Base-by-base conservation (phyloP, 2,797 vertebrate species). In the Micromesistius poutassou region DNA sequence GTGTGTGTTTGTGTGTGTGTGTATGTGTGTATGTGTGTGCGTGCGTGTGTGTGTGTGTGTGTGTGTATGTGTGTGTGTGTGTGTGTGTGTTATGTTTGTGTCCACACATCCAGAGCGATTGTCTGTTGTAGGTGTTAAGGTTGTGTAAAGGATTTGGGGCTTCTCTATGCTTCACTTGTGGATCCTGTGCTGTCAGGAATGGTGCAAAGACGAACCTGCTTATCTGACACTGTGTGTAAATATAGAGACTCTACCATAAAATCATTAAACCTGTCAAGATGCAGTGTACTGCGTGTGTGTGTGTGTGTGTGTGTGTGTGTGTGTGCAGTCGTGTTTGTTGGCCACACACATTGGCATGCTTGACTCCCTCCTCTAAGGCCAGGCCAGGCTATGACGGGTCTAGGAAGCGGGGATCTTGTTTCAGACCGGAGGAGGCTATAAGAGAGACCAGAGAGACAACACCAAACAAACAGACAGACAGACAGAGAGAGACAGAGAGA, bases 391-490 rank as follows among this genome's bases (percentile, higher is more conserved):
- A 80, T 90, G 92, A 91, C 83, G 81, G 88, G 87, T 89, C 89
- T 83, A 92, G 92, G 90, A 89, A 88, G 86, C 85, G 89, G 71
- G 81, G 94, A 95, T 99, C 97, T 84, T 84, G 90, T 99, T 98
- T 98, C 98, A 96, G 93, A 86, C 80, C 87, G 82, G 90, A 86
- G 86, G 90, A 94, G 94, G 93, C 94, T 96, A 93, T 94, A 95
- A 95, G 88, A 94, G 90, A 92, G 79, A 25, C 42, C 90, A 38
- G 36, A 85, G 86, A 78, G 87, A 87, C 78, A 74, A 85, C 80
- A 79, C 78, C 87, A 76, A 86, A 81, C 74, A 42, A 76, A 83
- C 72, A 85, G 71, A 88, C 68, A 82, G 80, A 81, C 70, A 79
- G 14, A 79, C 2, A 72, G 25, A 68, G 35, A 68, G 30, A 33